Percentiles rank a stretch among this genome's conserved stretches.
These are phyloP conservation scores for Pocillopora verrucosa DNA, from an alignment of 64 coral and sea anemone species.

Conservation along the genomic window DNA sequence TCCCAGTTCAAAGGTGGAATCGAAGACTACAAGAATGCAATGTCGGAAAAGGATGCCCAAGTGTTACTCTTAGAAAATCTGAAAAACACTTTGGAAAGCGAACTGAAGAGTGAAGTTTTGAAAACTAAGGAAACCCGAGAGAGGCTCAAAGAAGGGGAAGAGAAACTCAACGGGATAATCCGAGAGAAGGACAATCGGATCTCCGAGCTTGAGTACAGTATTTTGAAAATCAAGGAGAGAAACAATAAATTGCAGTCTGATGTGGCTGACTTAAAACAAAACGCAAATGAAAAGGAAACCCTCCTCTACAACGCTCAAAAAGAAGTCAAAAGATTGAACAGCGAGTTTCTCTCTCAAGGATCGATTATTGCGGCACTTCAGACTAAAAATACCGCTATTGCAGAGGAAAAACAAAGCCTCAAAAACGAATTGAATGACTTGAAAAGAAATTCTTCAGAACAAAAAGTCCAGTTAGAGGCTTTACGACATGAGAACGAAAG, in stretches of 20 bases:
- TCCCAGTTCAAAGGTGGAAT: slow-evolving; percentile 9
- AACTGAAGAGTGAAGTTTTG: background rate
- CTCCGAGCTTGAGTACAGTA: background rate
- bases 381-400: background rate
- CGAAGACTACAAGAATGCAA: background rate
- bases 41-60: slow-evolving; percentile 26
- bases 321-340: slow-evolving; percentile 12
- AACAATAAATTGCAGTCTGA: slow-evolving; percentile 6
- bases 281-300: background rate
- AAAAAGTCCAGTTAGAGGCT: slow-evolving; percentile 21
- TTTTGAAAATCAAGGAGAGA: slow-evolving; percentile 11
- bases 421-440: background rate
- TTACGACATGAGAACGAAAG: slow-evolving; percentile 28
- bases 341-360: slow-evolving; percentile 2
- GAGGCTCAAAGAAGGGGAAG: background rate
- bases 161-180: slow-evolving; percentile 5
- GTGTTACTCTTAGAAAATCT: slow-evolving; percentile 6
- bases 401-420: slow-evolving; percentile 18
- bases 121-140: slow-evolving; percentile 8
- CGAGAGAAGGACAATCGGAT: slow-evolving; percentile 31
- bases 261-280: background rate
- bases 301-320: background rate
- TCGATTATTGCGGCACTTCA: background rate
- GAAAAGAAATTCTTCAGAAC: slow-evolving; percentile 25
- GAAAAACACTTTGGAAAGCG: background rate